These are phyloP conservation scores for Congeria kusceri DNA, from an alignment of 2,888 invertebrate species.

Conservation along the genomic window DNA sequence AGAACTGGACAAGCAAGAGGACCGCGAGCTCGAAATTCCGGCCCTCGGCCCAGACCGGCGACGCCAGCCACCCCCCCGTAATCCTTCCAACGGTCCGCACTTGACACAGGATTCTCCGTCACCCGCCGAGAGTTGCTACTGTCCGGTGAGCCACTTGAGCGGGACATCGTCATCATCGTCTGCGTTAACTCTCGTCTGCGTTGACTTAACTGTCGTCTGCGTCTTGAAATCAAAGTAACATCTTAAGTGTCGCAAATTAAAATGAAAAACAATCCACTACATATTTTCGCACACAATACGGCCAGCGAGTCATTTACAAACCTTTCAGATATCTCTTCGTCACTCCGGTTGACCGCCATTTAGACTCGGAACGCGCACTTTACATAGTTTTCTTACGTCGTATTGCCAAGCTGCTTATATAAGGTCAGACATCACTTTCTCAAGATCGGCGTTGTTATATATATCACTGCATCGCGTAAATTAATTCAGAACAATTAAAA, in stretches of 20 bases:
- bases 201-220: constrained; percentile 4
- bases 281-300: constrained; percentile 60
- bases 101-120: constrained; percentile 4
- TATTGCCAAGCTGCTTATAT: constrained; percentile 36
- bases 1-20: background rate
- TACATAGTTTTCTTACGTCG: constrained; percentile 34
- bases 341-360: constrained; percentile 64
- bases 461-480: too few species aligned
- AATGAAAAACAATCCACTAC: constrained; percentile 57
- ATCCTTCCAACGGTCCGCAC: background rate
- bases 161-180: background rate
- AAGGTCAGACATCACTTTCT: too few species aligned
- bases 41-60: background rate
- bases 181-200: background rate
- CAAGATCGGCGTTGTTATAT: constrained; percentile 1
- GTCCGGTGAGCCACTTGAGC: background rate
- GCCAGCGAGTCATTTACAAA: constrained; percentile 51
- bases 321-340: constrained; percentile 43
- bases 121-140: constrained; percentile 1
- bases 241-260: constrained; percentile 17
- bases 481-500: too few species aligned
- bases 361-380: constrained; percentile 54
- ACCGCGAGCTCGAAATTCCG: constrained; percentile 1
- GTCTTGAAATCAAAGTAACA: constrained; percentile 41
- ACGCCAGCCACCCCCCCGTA: constrained; percentile 4